Base-by-base conservation (phyloP, 2,797 vertebrate genomes). In the Limosa lapponica region DNA sequence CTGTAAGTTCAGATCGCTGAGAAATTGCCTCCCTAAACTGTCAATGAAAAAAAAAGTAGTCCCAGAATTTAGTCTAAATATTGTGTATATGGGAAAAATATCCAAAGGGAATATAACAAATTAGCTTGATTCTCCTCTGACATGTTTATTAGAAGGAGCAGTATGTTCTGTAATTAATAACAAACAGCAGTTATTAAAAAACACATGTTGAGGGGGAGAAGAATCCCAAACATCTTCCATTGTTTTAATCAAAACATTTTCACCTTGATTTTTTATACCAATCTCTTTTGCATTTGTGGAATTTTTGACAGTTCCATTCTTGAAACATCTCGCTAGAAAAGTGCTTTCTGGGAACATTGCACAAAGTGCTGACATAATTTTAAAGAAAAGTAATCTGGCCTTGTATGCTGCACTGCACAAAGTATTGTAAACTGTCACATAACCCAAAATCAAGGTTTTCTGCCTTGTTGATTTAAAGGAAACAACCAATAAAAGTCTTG, bases 121-220 rank as follows among this genome's bases (percentile, higher is more conserved):
- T 93, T 87, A 95, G 27, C 71, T 91, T 77, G 54, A 73, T 91
- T 95, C 55, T 92, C 84, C 64, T 75, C 88, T 80, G 87, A 84
- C 41, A 5, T 91, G 64, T 69, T 91, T 85, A 85, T 94, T 85
- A 82, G 71, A 96, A 95, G 57, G 34, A 71, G 86, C 90, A 88
- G 74, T 52, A 67, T 66, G 94, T 89, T 93, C 94, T 77, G 64
- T 89, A 95, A 95, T 96, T 95, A 96, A 93, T 54, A 92, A 92
- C 91, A 96, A 96, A 94, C 73, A 95, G 77, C 37, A 69, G 27
- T 87, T 96, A 94, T 93, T 93, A 91, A 93, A 80, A 92, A 39
- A 39, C 74, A 62, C 74, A 66, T 89, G 16, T 30, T 95, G 55
- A 91, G 43, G 51, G 39, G 17, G 39, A 64, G 81, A 94, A 82